These are phyloP conservation scores for Botrylloides violaceus DNA, from an alignment of 23 tunicate genomes.

Conservation along the genomic window DNA sequence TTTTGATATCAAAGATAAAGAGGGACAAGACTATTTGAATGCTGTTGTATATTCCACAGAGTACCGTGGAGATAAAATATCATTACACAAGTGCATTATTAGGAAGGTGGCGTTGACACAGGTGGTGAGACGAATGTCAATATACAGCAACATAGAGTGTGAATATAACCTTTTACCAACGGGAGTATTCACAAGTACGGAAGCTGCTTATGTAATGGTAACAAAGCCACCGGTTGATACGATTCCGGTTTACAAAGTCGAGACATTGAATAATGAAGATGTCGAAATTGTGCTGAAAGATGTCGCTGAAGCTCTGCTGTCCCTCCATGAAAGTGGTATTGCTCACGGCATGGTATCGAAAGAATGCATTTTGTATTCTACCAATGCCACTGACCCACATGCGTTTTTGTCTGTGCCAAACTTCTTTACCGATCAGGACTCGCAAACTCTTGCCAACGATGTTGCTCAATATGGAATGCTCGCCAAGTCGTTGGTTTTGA, in stretches of 20 bases:
- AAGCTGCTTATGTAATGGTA: slow-evolving; percentile 15
- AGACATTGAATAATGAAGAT: neutral
- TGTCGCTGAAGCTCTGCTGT: slow-evolving; percentile 2
- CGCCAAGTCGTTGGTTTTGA: neutral
- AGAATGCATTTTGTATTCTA: neutral
- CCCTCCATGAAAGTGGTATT: slow-evolving; percentile 8
- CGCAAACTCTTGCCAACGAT: slow-evolving; percentile 7
- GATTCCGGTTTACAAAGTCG: neutral
- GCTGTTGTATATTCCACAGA: neutral
- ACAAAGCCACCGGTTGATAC: neutral
- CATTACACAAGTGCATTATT: neutral
- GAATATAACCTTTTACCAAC: neutral
- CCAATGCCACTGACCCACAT: neutral
- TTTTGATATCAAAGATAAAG: neutral
- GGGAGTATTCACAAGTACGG: slow-evolving; percentile 13
- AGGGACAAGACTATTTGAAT: neutral
- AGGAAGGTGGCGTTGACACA: neutral
- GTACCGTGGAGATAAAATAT: slow-evolving; percentile 11
- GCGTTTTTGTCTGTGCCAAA: slow-evolving; percentile 6
- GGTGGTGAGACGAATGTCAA: neutral
- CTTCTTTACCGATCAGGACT: neutral
- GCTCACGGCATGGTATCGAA: slow-evolving; percentile 5
- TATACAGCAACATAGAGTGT: slow-evolving; percentile 1
- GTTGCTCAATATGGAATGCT: slow-evolving; percentile 1
- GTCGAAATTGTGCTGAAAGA: neutral